Evolutionary conservation across 2,113 vertebrate species (phyloP).

Genomic region (Apodemus speciosus): DNA sequence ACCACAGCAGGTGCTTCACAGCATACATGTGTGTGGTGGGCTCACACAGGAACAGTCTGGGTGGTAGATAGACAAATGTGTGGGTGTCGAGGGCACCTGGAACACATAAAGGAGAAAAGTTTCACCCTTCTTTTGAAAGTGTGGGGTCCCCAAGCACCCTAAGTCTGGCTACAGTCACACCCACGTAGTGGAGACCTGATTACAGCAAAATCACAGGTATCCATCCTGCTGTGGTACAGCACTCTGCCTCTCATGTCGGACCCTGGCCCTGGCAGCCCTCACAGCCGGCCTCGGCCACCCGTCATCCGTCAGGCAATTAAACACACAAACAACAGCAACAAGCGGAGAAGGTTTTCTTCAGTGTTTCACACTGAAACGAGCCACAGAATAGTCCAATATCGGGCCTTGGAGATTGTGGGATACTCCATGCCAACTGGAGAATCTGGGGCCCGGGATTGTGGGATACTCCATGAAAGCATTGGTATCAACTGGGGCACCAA

Average conservation of each 20-base stretch:
- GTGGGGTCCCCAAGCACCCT: neutral
- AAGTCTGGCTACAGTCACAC: neutral
- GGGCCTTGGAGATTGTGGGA: too few relatives aligned
- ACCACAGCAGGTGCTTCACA: fast-evolving
- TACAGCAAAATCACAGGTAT: neutral
- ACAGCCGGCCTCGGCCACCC: neutral
- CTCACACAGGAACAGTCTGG: neutral
- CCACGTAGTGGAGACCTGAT: neutral
- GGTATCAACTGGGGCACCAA: too few relatives aligned
- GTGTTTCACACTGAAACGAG: neutral
- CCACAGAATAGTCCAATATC: too few relatives aligned
- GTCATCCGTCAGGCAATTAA: neutral
- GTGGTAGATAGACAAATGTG: neutral
- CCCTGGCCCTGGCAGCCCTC: neutral
- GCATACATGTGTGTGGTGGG: neutral
- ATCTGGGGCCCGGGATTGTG: too few relatives aligned
- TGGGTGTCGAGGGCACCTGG: fast-evolving
- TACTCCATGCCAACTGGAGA: too few relatives aligned
- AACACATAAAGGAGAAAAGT: neutral
- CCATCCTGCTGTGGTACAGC: neutral
- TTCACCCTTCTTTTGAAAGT: too few relatives aligned
- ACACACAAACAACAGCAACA: neutral
- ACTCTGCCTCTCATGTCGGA: neutral
- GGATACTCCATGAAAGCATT: too few relatives aligned
- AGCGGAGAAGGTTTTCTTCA: neutral